Evolutionary conservation across 2,888 invertebrate genomes (phyloP), one percentile per base, ranked within the genome.

Genomic region (Ochropleura leucogaster): DNA sequence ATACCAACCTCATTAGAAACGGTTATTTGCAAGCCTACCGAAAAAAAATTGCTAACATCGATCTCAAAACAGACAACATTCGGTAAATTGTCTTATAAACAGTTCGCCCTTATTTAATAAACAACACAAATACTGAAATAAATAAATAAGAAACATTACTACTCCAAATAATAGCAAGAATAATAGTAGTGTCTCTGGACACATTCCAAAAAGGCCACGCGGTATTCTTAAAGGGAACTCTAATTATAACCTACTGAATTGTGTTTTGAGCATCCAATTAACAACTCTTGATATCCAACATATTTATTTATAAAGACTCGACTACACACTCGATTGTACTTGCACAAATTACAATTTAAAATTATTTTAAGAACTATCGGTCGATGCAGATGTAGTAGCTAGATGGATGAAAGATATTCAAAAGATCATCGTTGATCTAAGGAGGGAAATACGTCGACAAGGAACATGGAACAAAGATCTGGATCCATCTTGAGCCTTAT

Each of bases 191-290:
- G 14, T 68, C 80, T 44, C 88, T 92, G 93, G 92, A 90, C 69
- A 51, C 63, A 79, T 68, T 91, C 92, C 93, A 93, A 92, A 90
- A 90, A 80, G 85, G 77, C 86, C 86, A 87, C 86, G 79, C 86
- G 79, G 82, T 87, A 85, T 89, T 89, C 89, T 85, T 90, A 90
- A 90, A 89, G 88, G 81, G 89, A 90, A 85, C 85, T 88, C 93
- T 93, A 94, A 91, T 91, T 91, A 91, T 92, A 92, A 80, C 80
- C 78, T 80, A 82, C 68, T 86, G 90, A 92, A 93, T 94, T 91
- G 91, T 91, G 90, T 91, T 90, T 92, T 90, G 90, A 92, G 85
- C 85, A 83, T 80, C 90, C 89, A 93, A 94, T 94, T 93, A 93
- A 91, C 85, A 78, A 82, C 82, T 84, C 66, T 75, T 81, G 74